Percentiles rank a stretch among this genome's conserved stretches.
These are phyloP conservation scores for Phenganax marumi DNA, from an alignment of 92 coral and sea anemone species.

Conservation along the genomic window DNA sequence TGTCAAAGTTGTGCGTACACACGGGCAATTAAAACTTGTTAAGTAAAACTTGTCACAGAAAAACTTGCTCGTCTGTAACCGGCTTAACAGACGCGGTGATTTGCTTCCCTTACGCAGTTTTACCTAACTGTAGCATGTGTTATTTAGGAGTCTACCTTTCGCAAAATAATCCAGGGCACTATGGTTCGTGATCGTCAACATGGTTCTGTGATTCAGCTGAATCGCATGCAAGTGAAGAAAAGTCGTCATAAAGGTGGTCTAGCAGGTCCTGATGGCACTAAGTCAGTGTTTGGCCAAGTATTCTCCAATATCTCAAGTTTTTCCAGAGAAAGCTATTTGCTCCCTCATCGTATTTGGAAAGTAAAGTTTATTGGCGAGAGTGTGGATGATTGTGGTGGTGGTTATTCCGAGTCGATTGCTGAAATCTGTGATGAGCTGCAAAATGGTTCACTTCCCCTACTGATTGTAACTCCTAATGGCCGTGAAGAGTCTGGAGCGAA, in stretches of 20 bases:
- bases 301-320: constrained; percentile 86
- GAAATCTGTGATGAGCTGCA: constrained; percentile 99
- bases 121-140: not conserved
- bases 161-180: constrained; percentile 92
- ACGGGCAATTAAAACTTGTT: no score
- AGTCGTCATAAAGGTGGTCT: constrained; percentile 91
- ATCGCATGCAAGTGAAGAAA: constrained; percentile 95
- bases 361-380: constrained; percentile 99
- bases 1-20: no score
- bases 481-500: constrained; percentile 99
- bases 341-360: constrained; percentile 97
- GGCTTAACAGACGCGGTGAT: no score
- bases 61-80: no score
- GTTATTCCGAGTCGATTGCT: constrained; percentile 97
- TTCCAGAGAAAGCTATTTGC: constrained; percentile 79
- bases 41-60: no score
- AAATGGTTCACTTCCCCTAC: constrained; percentile 91
- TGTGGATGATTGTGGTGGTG: constrained; percentile 99
- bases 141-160: constrained; percentile 82
- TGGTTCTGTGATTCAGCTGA: constrained; percentile 96
- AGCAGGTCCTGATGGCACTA: constrained; percentile 91
- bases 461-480: constrained; percentile 95
- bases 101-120: not conserved
- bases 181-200: constrained; percentile 99
- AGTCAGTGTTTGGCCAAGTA: constrained; percentile 96